A percentile compares a stretch with the other conserved stretches of the same genome.
Conservation (phyloP, 2,113 vertebrate genomes). For the Bos javanicus region DNA sequence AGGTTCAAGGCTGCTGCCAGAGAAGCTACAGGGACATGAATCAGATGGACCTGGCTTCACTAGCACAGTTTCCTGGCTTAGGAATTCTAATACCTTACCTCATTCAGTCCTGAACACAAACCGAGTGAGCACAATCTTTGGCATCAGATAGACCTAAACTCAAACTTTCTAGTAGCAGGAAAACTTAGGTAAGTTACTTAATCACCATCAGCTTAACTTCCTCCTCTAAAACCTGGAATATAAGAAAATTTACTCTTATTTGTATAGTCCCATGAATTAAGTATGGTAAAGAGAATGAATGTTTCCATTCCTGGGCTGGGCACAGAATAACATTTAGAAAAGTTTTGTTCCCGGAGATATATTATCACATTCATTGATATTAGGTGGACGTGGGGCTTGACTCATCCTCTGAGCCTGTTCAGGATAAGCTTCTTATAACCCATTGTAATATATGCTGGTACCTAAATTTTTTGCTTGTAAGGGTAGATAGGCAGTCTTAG, state of each 20-base stretch:
- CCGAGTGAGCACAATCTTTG: not conserved
- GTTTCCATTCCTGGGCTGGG: not conserved
- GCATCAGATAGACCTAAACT: not conserved
- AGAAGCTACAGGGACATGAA: not conserved
- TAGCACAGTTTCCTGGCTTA: not conserved
- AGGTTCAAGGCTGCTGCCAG: not conserved
- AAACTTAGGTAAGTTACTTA: not conserved
- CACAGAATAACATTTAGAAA: not conserved
- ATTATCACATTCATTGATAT: not conserved
- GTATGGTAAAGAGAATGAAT: not conserved
- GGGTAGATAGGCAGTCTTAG: not conserved
- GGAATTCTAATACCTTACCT: not conserved
- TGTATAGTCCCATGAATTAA: not conserved
- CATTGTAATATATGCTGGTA: accelerated
- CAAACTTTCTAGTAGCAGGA: not conserved
- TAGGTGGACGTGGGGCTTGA: not conserved
- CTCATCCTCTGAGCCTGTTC: not conserved
- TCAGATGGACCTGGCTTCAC: not conserved
- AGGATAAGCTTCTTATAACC: not conserved
- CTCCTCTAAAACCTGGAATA: not conserved
- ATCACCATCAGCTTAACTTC: not conserved
- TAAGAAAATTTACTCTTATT: not conserved
- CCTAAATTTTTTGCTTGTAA: not conserved
- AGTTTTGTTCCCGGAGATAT: not conserved
- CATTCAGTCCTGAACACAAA: not conserved